These are phyloP conservation scores for Verasper variegatus DNA, from an alignment of 2,113 vertebrate species.

Conservation along the genomic window DNA sequence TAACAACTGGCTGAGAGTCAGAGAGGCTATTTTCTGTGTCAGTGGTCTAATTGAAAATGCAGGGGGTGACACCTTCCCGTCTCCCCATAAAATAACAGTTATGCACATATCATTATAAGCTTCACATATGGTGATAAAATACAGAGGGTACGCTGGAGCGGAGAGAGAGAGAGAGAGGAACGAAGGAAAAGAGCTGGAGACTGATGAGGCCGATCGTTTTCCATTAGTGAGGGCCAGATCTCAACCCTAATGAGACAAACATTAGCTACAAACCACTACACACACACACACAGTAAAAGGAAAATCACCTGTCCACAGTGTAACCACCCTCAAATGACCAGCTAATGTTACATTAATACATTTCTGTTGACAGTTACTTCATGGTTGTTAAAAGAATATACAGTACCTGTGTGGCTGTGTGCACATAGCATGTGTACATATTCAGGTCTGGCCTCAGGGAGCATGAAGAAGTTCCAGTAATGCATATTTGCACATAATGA, in stretches of 20 bases:
- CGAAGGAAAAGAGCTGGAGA: constrained; percentile 24
- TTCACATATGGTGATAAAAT: not conserved
- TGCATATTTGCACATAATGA: not conserved
- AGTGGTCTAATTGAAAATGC: constrained; percentile 3
- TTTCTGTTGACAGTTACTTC: not conserved
- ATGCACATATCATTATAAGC: not conserved
- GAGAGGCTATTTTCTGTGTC: not conserved
- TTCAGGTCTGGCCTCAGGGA: constrained; percentile 3
- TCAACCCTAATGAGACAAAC: constrained; percentile 34
- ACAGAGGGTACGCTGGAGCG: not conserved
- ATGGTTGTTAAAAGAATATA: no score
- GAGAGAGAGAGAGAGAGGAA: not conserved
- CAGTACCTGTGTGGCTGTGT: not conserved
- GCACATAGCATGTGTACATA: not conserved
- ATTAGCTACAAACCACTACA: not conserved
- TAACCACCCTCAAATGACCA: no score
- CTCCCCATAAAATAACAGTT: not conserved
- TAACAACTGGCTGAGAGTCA: not conserved
- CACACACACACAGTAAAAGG: not conserved
- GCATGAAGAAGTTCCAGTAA: not conserved
- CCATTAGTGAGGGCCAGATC: constrained; percentile 32
- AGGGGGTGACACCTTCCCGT: not conserved
- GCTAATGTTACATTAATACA: not conserved
- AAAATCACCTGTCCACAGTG: no score
- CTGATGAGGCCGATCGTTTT: constrained; percentile 56